Percentiles rank a stretch among this genome's conserved stretches.
Conservation (phyloP, 2,888 invertebrate species). For the Thysanoteuthis rhombus region DNA sequence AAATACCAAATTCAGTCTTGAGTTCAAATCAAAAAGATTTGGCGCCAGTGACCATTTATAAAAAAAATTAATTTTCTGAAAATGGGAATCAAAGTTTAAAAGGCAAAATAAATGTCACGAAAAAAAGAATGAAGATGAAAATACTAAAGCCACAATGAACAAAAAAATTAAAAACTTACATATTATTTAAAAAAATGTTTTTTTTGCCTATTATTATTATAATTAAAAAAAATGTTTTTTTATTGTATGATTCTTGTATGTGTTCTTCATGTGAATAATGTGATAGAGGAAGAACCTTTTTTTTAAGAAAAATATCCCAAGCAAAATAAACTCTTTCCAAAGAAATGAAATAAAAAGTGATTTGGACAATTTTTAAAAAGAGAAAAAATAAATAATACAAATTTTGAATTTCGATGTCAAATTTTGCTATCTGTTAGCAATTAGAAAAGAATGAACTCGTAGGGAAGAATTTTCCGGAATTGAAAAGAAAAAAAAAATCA, state of each 20-base stretch:
- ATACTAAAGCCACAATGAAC: not conserved
- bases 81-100: not conserved
- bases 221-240: too few relatives aligned
- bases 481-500: not conserved
- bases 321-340: not conserved
- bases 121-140: not conserved
- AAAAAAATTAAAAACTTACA: not conserved
- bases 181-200: not conserved
- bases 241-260: not conserved
- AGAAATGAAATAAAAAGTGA: not conserved
- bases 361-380: not conserved
- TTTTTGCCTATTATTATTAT: too few relatives aligned
- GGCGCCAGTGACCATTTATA: not conserved
- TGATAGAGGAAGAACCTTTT: not conserved
- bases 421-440: not conserved
- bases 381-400: not conserved
- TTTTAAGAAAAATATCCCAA: not conserved
- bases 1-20: not conserved
- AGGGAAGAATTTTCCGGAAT: not conserved
- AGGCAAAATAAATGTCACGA: not conserved
- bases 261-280: not conserved
- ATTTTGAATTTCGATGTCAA: not conserved
- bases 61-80: not conserved
- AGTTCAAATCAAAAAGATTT: not conserved
- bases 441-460: not conserved